Conservation (phyloP, 2,113 vertebrate species). For the Cheirogaleus medius region DNA sequence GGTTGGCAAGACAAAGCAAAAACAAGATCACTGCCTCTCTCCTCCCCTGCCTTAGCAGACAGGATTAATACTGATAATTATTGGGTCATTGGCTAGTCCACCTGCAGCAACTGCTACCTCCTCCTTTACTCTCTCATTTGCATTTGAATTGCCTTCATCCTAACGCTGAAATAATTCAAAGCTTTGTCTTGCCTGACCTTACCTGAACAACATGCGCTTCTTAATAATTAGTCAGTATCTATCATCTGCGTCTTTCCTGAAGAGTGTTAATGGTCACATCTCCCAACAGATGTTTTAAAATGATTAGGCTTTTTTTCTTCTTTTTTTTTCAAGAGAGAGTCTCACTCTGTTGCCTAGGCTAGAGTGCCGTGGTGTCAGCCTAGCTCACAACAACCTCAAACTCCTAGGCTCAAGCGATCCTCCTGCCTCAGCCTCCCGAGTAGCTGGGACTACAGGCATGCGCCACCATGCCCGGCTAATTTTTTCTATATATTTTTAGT, state of each 20-base stretch:
- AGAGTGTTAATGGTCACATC: background rate
- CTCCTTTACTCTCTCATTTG: background rate
- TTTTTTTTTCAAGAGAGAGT: no score
- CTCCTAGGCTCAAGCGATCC: no score
- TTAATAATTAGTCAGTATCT: background rate
- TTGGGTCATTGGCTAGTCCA: background rate
- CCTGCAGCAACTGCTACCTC: background rate
- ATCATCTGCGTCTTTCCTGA: constrained; percentile 13
- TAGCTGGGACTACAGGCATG: no score
- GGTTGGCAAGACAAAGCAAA: background rate
- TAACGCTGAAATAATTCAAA: background rate
- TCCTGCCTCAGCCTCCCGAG: no score
- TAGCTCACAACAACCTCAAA: no score
- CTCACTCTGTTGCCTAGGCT: no score
- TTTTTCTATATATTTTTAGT: no score
- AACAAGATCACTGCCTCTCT: background rate
- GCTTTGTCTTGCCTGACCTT: constrained; percentile 38
- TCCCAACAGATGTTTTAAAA: constrained; percentile 13
- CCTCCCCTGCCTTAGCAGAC: background rate
- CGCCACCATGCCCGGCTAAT: no score
- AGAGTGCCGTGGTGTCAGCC: no score
- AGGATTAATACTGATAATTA: background rate
- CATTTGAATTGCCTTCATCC: constrained; percentile 17
- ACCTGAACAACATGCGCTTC: background rate
- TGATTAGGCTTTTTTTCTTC: background rate